These are phyloP conservation scores for Aphelocoma californica DNA, from an alignment of 2,797 vertebrate genomes.

Conservation along the genomic window DNA sequence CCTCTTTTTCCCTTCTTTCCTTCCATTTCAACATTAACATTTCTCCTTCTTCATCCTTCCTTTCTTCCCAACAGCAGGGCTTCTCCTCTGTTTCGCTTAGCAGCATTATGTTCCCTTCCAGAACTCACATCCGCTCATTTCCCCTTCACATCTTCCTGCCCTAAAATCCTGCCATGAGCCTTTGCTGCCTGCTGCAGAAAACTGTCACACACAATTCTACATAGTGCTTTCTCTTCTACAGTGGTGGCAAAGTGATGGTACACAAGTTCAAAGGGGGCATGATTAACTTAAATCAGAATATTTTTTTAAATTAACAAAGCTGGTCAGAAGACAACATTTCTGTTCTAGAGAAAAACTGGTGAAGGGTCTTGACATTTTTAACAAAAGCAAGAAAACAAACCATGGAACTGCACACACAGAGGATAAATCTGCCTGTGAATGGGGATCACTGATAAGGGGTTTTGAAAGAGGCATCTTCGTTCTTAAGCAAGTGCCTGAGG, in stretches of 20 bases:
- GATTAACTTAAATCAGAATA: not conserved
- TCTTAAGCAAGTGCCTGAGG: not conserved
- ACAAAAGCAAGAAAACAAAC: not conserved
- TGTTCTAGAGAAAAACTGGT: not conserved
- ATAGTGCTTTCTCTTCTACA: not conserved
- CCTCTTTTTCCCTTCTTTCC: not conserved
- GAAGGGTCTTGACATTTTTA: not conserved
- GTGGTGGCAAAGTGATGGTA: not conserved
- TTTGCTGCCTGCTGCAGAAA: not conserved
- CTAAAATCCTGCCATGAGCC: not conserved
- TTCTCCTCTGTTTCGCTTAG: not conserved
- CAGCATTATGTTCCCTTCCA: not conserved
- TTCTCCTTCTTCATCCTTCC: not conserved
- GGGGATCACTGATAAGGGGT: not conserved
- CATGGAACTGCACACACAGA: fast-evolving
- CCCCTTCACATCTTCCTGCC: not conserved
- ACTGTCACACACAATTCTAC: fast-evolving
- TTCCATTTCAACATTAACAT: not conserved
- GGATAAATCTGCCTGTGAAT: not conserved
- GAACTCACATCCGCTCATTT: not conserved
- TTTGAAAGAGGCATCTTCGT: not conserved
- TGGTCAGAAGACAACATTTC: not conserved
- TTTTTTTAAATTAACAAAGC: not conserved
- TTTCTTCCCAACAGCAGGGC: not conserved
- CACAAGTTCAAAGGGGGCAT: not conserved